phyloP scores from a whole-genome alignment of 2,888 invertebrate genomes.

The Halictus quadricinctus region DNA sequence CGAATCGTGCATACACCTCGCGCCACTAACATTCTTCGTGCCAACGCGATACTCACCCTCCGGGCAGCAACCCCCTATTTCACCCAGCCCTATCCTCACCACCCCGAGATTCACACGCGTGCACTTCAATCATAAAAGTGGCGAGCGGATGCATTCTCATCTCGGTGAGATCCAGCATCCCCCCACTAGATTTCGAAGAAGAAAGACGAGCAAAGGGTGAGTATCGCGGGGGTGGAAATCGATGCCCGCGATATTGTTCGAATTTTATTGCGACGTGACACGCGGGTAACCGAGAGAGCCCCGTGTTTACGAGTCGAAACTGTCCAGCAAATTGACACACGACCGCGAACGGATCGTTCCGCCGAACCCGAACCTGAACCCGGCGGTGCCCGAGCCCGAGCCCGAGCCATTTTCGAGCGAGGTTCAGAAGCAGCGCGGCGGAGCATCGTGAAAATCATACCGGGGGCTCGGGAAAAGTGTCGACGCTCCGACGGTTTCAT shows the following conservation, averaged over 20 bases:
- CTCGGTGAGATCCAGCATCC: slow-evolving; percentile 32
- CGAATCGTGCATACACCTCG: slow-evolving; percentile 7
- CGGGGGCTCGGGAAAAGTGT: slow-evolving; percentile 27
- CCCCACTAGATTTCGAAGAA: not conserved
- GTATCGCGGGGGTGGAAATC: slow-evolving; percentile 38
- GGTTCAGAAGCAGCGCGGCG: not conserved
- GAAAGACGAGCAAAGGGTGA: slow-evolving; percentile 1
- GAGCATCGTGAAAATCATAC: not conserved
- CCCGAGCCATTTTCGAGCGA: not conserved
- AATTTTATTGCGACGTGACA: slow-evolving; percentile 66
- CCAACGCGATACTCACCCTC: not conserved
- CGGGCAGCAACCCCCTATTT: not conserved
- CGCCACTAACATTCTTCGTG: slow-evolving; percentile 27
- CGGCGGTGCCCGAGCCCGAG: not conserved
- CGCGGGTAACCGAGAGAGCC: slow-evolving; percentile 62
- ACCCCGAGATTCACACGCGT: slow-evolving; percentile 1
- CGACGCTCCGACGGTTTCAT: slow-evolving; percentile 42
- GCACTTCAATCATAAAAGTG: slow-evolving; percentile 66
- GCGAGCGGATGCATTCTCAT: slow-evolving; percentile 54
- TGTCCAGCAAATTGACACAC: slow-evolving; percentile 67
- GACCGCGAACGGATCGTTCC: slow-evolving; percentile 55
- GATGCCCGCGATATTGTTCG: slow-evolving; percentile 64
- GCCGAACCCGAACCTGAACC: not conserved
- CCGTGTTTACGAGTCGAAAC: slow-evolving; percentile 68
- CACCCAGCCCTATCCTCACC: not conserved